Base-by-base conservation (phyloP, 2,888 invertebrate species). In the Ochropleura leucogaster region DNA sequence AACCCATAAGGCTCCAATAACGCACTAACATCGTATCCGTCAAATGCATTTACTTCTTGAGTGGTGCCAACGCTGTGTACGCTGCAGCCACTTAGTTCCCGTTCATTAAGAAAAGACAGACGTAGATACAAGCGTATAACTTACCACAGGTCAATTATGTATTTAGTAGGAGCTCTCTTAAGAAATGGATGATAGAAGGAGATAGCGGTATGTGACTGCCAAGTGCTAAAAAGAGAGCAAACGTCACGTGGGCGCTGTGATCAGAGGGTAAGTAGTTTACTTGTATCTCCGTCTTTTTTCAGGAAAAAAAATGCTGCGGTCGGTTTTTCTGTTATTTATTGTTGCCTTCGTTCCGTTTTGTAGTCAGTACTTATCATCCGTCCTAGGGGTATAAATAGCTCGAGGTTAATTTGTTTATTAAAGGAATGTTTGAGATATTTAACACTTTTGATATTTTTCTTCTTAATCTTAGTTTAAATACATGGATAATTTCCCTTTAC, bases 101-200 rank as follows among this genome's bases (percentile, higher is more conserved):
- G 65, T 84, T 73, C 68, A 80, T 84, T 72, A 84, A 40, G 40
- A 72, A 72, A 72, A 80, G 53, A 75, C 46, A 77, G 46, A 78
- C 57, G 44, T 67, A 20, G 66, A 77, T 67, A 82, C 67, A 55
- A 69, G 53, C 63, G 40, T 44, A 78, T 77, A 77, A 20, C 78
- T 82, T 77, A 51, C 55, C 30, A 77, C 49, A 57, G 63, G 63
- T 67, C 46, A 77, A 82, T 78, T 77, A 82, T 53, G 51, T 77
- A 77, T 78, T 78, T 82, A 78, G 68, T 47, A 0, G 82, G 30
- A 76, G 77, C 53, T 55, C 62, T 46, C 65, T 66, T 62, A 64
- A 77, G 77, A 57, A 47, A 44, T 71, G 57, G 42, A 18, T 18
- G 57, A 44, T 40, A 64, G 68, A 82, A 49, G 0, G 68, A 68